Percentiles rank a stretch among this genome's conserved stretches.
phyloP scores from a whole-genome alignment of 2,113 vertebrate species.

The Cryptomyrus ogoouensis region DNA sequence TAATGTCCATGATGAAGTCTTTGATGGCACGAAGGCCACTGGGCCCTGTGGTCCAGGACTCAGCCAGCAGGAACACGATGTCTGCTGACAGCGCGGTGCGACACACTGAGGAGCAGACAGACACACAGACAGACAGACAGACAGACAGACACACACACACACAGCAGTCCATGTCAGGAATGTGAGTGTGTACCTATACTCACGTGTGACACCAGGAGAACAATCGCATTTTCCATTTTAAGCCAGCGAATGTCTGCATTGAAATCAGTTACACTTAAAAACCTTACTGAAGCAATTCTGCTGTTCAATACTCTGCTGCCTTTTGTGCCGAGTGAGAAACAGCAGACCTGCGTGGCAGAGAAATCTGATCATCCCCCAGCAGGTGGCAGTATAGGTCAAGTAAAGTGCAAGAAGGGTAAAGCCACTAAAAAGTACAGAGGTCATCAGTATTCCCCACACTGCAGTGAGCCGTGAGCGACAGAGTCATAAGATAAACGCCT shows the following conservation, averaged over 20 bases:
- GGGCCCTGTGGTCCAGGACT: constrained; percentile 56
- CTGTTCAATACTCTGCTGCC: not conserved
- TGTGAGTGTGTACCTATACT: not conserved
- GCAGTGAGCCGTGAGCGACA: constrained; percentile 48
- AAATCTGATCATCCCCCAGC: constrained; percentile 34
- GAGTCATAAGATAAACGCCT: constrained; percentile 57
- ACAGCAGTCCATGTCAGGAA: not conserved
- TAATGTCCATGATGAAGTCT: constrained; percentile 60
- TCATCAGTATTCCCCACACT: constrained; percentile 59
- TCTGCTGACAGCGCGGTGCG: constrained; percentile 65
- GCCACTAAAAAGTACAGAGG: constrained; percentile 9
- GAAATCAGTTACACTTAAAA: not conserved
- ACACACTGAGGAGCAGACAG: constrained; percentile 59
- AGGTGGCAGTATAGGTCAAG: constrained; percentile 55
- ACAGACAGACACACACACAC: not conserved
- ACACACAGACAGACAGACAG: not conserved
- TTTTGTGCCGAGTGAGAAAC: not conserved
- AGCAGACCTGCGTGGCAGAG: not conserved
- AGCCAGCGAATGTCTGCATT: not conserved
- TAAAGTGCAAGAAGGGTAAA: constrained; percentile 16
- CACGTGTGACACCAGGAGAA: not conserved
- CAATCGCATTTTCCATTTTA: not conserved
- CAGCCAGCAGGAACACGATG: constrained; percentile 75
- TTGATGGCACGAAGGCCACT: constrained; percentile 57
- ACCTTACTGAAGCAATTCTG: not conserved